Conservation (phyloP, 2,797 vertebrate species). For the Loriculus beryllinus region DNA sequence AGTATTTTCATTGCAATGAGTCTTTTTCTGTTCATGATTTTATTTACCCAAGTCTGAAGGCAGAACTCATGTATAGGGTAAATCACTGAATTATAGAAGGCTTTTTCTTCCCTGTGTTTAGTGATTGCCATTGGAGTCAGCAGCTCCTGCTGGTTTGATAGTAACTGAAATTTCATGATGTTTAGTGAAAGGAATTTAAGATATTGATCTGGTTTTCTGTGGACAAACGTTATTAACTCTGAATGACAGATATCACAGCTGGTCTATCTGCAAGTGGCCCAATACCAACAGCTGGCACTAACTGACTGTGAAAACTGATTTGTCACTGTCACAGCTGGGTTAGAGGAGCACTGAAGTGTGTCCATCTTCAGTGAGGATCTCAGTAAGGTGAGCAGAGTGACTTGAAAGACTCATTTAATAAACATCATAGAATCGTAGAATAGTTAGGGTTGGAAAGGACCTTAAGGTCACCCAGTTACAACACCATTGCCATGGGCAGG, state of each 20-base stretch:
- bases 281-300: background rate
- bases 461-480: background rate
- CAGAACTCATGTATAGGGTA: background rate
- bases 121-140: background rate
- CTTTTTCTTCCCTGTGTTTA: background rate
- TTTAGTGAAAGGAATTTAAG: background rate
- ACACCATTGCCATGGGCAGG: background rate
- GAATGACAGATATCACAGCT: background rate
- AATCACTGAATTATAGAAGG: background rate
- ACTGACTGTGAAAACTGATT: conserved; percentile 1
- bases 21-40: background rate
- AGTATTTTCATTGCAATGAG: background rate
- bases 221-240: background rate
- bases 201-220: background rate
- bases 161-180: background rate
- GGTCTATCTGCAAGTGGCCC: background rate
- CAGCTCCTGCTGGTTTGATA: background rate
- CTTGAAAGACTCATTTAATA: background rate
- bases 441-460: background rate
- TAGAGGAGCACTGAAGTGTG: background rate
- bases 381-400: background rate
- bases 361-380: background rate
- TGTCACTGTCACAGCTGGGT: background rate
- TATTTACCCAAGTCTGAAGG: background rate
- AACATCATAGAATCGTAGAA: background rate